A percentile compares a stretch with the other conserved stretches of the same genome.
phyloP scores from a whole-genome alignment of 1,140 invertebrate genomes.

The Calephelis nemesis region DNA sequence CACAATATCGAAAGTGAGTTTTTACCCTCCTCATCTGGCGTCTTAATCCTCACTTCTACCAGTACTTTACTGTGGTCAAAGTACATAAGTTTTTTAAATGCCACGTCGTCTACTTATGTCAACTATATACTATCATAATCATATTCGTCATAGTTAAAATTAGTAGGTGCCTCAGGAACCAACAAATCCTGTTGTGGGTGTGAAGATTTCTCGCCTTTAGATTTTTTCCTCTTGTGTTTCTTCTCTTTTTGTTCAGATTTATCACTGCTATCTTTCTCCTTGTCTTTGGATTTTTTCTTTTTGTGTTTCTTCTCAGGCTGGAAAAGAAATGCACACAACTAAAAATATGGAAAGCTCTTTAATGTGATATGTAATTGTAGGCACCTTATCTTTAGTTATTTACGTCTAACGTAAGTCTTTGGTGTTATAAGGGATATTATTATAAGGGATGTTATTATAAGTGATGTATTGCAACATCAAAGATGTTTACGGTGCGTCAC shows the following conservation, averaged over 20 bases:
- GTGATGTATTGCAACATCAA: too few species aligned
- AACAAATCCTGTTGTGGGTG: conserved; percentile 61
- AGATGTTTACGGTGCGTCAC: too few species aligned
- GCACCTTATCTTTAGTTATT: too few species aligned
- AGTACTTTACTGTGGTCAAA: neutral
- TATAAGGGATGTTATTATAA: too few species aligned
- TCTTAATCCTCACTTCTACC: too few species aligned
- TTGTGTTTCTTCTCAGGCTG: conserved; percentile 71
- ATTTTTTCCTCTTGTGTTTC: conserved; percentile 70
- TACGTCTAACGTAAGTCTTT: too few species aligned
- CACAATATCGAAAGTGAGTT: too few species aligned
- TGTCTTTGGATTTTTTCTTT: conserved; percentile 76
- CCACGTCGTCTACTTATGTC: neutral
- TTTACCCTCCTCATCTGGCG: too few species aligned
- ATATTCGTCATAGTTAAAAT: conserved; percentile 63
- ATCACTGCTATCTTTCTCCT: conserved; percentile 65
- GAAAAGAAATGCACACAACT: conserved; percentile 12
- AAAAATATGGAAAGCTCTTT: neutral
- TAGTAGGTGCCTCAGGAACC: conserved; percentile 33
- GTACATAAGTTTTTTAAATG: neutral
- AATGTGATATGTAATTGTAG: too few species aligned
- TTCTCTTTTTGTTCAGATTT: conserved; percentile 69
- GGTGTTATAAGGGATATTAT: too few species aligned
- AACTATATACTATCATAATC: conserved; percentile 69
- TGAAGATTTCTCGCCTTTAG: conserved; percentile 53